Evolutionary conservation across 2,113 vertebrate genomes (phyloP).

Genomic region (Ibidorhyncha struthersii): DNA sequence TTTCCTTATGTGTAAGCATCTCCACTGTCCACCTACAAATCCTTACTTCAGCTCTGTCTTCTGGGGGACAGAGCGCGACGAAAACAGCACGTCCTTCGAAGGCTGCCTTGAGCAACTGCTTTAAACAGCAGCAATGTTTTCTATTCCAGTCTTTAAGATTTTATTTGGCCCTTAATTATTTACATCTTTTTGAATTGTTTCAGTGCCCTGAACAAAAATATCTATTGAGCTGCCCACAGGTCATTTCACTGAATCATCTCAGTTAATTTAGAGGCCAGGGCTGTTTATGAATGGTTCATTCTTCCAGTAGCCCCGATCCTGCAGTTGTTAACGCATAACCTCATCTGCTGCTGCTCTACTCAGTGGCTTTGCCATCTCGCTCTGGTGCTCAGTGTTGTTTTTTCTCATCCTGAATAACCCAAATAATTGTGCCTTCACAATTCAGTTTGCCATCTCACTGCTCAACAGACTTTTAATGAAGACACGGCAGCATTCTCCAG

Average conservation of each 20-base stretch:
- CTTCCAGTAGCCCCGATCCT: not conserved
- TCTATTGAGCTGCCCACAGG: not conserved
- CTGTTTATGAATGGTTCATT: not conserved
- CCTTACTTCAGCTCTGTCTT: not conserved
- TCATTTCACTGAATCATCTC: not conserved
- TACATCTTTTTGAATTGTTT: not conserved
- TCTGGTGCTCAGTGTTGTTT: not conserved
- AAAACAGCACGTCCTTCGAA: not conserved
- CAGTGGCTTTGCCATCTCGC: not conserved
- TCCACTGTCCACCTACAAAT: not conserved
- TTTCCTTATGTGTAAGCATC: not conserved
- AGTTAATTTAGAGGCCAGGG: not conserved
- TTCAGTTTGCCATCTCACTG: not conserved
- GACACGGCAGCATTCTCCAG: not conserved
- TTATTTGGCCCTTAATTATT: constrained; percentile 5
- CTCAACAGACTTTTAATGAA: not conserved
- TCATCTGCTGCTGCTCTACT: not conserved
- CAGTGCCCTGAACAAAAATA: not conserved
- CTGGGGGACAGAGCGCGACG: not conserved
- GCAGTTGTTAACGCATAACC: not conserved
- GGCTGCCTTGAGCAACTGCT: not conserved
- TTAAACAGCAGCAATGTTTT: not conserved
- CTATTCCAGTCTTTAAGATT: not conserved
- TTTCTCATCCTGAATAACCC: not conserved
- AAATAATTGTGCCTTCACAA: not conserved